Evolutionary conservation across 2,113 vertebrate genomes (phyloP).

Genomic region (Odobenus rosmarus): DNA sequence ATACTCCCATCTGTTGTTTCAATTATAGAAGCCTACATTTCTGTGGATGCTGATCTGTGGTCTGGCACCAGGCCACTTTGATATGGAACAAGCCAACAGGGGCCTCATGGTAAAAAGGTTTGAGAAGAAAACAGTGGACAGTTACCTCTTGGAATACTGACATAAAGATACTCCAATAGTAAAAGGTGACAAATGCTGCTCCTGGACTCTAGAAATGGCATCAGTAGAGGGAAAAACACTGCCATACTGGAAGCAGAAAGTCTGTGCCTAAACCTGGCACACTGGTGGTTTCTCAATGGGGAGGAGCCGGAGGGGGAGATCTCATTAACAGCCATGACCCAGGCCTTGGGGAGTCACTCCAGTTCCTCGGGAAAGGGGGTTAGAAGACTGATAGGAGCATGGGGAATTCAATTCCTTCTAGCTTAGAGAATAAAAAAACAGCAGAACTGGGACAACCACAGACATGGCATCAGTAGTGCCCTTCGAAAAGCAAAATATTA

Average conservation of each 20-base stretch:
- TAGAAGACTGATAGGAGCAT: not conserved
- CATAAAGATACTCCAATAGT: not conserved
- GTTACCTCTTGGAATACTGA: not conserved
- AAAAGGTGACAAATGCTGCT: not conserved
- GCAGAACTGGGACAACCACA: not conserved
- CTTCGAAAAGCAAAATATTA: not conserved
- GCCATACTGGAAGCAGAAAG: not conserved
- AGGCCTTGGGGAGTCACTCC: no score
- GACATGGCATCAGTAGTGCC: no score
- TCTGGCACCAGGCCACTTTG: not conserved
- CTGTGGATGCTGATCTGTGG: not conserved
- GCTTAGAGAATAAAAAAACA: not conserved
- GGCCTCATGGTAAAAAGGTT: not conserved
- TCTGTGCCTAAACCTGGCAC: not conserved
- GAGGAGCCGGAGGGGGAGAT: accelerated
- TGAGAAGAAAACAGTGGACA: no score
- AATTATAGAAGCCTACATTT: not conserved
- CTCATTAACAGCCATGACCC: not conserved
- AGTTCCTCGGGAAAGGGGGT: not conserved
- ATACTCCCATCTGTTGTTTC: not conserved
- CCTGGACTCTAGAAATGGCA: not conserved
- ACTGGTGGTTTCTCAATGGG: not conserved
- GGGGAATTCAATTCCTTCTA: not conserved
- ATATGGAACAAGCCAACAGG: not conserved
- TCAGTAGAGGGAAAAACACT: not conserved